Conservation (phyloP, 2,888 invertebrate genomes). For the Chydorus sphaericus region DNA sequence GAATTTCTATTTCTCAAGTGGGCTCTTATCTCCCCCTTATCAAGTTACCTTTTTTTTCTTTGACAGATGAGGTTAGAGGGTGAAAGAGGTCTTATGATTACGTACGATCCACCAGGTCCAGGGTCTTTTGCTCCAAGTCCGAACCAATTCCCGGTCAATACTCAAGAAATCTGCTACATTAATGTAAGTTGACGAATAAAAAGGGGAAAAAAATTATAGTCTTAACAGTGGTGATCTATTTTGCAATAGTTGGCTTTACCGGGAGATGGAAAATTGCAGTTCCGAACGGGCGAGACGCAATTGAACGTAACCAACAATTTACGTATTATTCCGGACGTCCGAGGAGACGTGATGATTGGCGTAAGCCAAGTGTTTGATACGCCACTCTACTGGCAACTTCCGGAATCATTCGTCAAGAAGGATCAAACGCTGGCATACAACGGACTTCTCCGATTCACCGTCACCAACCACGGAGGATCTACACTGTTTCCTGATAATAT, state of each 20-base stretch:
- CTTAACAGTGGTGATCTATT: slow-evolving; percentile 1
- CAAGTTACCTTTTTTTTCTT: neutral
- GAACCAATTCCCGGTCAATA: slow-evolving; percentile 25
- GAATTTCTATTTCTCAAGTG: neutral
- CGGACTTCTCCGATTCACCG: slow-evolving; percentile 64
- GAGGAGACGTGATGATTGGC: slow-evolving; percentile 38
- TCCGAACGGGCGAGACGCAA: slow-evolving; percentile 30
- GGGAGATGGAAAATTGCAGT: slow-evolving; percentile 24
- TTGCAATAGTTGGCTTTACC: slow-evolving; percentile 19
- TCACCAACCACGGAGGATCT: slow-evolving; percentile 47
- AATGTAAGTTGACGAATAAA: slow-evolving; percentile 22
- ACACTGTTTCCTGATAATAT: slow-evolving; percentile 37
- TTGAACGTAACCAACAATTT: slow-evolving; percentile 42
- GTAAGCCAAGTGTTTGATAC: slow-evolving; percentile 39
- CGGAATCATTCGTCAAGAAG: slow-evolving; percentile 62
- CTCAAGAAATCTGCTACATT: slow-evolving; percentile 29
- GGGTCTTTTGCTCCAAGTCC: slow-evolving; percentile 14
- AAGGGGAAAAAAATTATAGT: neutral
- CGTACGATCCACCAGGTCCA: neutral
- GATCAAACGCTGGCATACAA: slow-evolving; percentile 83
- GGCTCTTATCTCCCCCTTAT: neutral
- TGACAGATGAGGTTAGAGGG: neutral
- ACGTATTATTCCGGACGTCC: slow-evolving; percentile 43
- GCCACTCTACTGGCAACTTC: slow-evolving; percentile 71
- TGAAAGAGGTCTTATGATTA: neutral